phyloP scores from a whole-genome alignment of 2,797 vertebrate genomes.

The Otus scops region DNA sequence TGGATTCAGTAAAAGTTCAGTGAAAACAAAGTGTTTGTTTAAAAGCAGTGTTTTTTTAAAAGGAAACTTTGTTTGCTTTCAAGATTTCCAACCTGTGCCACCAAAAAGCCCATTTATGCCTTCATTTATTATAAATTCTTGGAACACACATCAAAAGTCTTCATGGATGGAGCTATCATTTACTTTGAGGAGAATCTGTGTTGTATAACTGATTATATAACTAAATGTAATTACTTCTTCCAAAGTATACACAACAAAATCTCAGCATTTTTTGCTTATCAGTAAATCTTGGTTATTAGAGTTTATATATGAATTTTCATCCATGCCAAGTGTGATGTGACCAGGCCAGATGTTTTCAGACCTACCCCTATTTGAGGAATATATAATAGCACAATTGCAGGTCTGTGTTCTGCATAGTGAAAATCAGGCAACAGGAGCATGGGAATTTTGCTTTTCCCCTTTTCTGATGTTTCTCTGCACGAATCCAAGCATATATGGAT shows the following conservation, averaged over 20 bases:
- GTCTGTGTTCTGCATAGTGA: neutral
- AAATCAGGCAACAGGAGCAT: neutral
- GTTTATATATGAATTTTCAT: conserved; percentile 3
- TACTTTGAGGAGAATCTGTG: conserved; percentile 21
- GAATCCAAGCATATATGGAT: neutral
- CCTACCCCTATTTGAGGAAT: neutral
- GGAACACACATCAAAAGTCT: conserved; percentile 34
- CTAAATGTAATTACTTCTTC: conserved; percentile 29
- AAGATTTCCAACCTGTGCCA: neutral
- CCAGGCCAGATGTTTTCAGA: conserved; percentile 10
- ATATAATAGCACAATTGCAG: neutral
- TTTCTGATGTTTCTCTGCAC: neutral
- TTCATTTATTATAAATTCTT: conserved; percentile 50
- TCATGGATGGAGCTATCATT: neutral
- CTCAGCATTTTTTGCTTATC: conserved; percentile 27
- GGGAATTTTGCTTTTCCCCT: neutral
- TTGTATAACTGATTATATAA: conserved; percentile 42
- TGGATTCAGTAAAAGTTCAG: neutral
- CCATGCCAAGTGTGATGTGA: neutral
- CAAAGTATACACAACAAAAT: conserved; percentile 50
- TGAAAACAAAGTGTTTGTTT: neutral
- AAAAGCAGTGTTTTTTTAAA: neutral
- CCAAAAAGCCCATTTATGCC: neutral
- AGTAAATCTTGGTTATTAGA: neutral
- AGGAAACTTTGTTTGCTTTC: neutral